phyloP scores from a whole-genome alignment of 1,140 invertebrate species.

The Ostrea edulis region DNA sequence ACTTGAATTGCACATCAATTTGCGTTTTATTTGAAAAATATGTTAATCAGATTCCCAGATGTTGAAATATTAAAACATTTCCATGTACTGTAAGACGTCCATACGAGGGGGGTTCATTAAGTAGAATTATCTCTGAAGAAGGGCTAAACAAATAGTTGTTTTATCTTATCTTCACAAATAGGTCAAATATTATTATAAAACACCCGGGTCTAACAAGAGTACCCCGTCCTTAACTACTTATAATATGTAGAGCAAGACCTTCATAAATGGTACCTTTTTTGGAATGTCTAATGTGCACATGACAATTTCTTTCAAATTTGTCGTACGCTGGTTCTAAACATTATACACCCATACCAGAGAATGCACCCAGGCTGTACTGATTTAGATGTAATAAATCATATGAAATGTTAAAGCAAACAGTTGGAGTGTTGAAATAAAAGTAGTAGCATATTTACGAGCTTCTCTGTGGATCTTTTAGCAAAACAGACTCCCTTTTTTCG shows the following conservation, averaged over 20 bases:
- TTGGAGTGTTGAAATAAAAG: neutral
- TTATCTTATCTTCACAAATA: slow-evolving; percentile 16
- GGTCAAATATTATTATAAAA: slow-evolving; percentile 17
- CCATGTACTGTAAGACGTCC: neutral
- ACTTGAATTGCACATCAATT: neutral
- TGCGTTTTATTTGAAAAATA: neutral
- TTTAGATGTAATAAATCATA: slow-evolving; percentile 17
- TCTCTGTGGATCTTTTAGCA: neutral
- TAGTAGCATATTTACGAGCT: neutral
- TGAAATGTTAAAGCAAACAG: slow-evolving; percentile 1
- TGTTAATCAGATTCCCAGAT: neutral
- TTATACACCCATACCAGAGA: neutral
- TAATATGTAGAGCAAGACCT: neutral
- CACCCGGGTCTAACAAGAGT: neutral
- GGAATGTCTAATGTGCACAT: neutral
- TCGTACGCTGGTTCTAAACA: neutral
- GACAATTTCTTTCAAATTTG: neutral
- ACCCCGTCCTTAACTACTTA: neutral
- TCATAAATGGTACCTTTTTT: neutral
- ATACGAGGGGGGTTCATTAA: neutral
- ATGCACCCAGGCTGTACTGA: neutral
- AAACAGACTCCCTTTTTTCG: neutral
- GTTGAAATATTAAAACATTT: neutral
- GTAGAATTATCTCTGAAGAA: neutral
- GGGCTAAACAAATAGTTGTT: slow-evolving; percentile 11